These are phyloP conservation scores for Mastacembelus armatus DNA, from an alignment of 2,797 vertebrate genomes.

Conservation along the genomic window DNA sequence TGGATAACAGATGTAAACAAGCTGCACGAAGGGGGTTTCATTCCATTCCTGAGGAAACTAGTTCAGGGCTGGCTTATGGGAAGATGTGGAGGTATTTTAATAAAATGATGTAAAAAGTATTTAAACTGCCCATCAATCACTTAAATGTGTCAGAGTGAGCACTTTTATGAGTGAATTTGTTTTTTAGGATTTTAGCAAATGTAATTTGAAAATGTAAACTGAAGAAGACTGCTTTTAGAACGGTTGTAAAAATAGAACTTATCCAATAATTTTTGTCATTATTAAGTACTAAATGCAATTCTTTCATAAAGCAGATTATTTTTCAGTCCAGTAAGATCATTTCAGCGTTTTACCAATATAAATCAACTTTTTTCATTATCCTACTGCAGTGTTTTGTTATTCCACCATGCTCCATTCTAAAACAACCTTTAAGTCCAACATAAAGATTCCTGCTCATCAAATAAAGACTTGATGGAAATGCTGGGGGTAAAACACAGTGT, in stretches of 20 bases:
- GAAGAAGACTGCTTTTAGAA: background rate
- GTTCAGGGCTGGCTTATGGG: conserved; percentile 25
- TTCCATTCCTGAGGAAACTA: conserved; percentile 16
- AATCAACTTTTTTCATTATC: background rate
- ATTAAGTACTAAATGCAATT: background rate
- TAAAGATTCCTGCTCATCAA: background rate
- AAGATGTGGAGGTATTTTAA: conserved; percentile 29
- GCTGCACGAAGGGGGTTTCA: background rate
- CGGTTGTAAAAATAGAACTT: background rate
- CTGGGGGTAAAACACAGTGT: background rate
- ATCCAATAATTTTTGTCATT: background rate
- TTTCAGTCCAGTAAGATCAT: background rate
- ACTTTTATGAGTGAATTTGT: too few relatives aligned
- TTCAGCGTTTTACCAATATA: background rate
- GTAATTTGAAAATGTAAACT: background rate
- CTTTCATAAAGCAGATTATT: background rate
- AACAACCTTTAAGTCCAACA: background rate
- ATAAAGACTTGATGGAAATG: background rate
- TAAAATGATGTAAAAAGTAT: conserved; percentile 24
- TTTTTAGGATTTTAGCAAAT: conserved; percentile 1
- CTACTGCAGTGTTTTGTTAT: background rate
- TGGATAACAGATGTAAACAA: conserved; percentile 30
- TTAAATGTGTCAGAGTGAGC: conserved; percentile 10
- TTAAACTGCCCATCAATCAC: conserved; percentile 22
- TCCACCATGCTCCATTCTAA: background rate